phyloP scores from a whole-genome alignment of 2,888 invertebrate species.

The Anagyrus pseudococci region DNA sequence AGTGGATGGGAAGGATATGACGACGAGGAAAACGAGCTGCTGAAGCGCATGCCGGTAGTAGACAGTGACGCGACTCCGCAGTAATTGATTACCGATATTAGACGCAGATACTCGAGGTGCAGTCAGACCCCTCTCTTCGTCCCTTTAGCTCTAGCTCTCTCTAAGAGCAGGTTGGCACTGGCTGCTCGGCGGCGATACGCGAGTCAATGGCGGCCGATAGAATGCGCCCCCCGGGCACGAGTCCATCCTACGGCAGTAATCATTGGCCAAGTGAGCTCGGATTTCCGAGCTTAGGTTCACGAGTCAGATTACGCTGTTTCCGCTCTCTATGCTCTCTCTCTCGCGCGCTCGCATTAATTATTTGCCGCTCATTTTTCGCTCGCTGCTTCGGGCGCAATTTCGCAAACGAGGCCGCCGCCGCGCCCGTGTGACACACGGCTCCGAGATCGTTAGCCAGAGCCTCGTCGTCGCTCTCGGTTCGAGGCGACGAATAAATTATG shows the following conservation, averaged over 20 bases:
- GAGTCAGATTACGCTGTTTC: no score
- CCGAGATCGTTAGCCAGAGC: background rate
- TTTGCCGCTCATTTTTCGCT: constrained; percentile 3
- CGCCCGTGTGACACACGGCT: background rate
- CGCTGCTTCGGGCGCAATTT: background rate
- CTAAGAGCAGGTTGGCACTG: background rate
- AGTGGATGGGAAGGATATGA: no score
- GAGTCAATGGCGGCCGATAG: constrained; percentile 32
- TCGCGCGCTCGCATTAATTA: background rate
- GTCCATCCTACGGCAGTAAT: no score
- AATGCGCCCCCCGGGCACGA: constrained; percentile 18
- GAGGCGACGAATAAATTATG: no score
- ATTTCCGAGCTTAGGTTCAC: no score
- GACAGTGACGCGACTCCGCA: no score
- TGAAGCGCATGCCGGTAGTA: background rate
- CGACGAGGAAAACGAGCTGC: constrained; percentile 18
- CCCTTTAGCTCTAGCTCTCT: no score
- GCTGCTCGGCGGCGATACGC: constrained; percentile 30
- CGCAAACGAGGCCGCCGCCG: background rate
- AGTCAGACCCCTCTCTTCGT: no score
- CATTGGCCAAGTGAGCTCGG: no score
- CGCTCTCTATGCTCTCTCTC: constrained; percentile 21
- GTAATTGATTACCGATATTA: constrained; percentile 26
- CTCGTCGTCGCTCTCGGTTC: background rate
- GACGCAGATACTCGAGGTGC: constrained; percentile 1